Evolutionary conservation across 1,140 invertebrate species (phyloP).

Genomic region (Drosophila arawakana): DNA sequence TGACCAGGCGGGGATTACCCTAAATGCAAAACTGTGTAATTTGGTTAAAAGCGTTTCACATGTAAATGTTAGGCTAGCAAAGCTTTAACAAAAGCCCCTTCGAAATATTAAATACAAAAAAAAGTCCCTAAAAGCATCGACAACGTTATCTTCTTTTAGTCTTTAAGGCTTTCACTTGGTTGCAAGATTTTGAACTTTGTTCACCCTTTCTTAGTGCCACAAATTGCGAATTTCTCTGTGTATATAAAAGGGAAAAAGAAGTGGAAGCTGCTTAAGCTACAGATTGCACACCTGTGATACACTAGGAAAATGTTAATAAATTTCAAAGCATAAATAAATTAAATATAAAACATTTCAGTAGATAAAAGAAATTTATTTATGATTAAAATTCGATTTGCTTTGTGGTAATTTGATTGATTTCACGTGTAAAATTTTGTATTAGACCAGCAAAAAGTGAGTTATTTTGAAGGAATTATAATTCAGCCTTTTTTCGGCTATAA

Average conservation of each 20-base stretch:
- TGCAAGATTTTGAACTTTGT: slow-evolving; percentile 8
- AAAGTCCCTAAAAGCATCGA: neutral
- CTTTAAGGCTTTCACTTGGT: slow-evolving; percentile 12
- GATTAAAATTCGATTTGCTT: too few species aligned
- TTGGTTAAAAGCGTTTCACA: slow-evolving; percentile 62
- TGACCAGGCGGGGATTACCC: slow-evolving; percentile 67
- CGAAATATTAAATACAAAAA: too few species aligned
- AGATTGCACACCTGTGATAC: slow-evolving; percentile 26
- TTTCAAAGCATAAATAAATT: neutral
- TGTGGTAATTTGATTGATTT: too few species aligned
- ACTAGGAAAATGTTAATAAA: neutral
- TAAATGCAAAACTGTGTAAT: slow-evolving; percentile 74
- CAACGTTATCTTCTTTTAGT: neutral
- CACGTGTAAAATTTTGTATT: too few species aligned
- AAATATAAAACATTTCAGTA: too few species aligned
- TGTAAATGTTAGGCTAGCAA: slow-evolving; percentile 8
- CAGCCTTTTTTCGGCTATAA: too few species aligned
- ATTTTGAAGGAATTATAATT: too few species aligned
- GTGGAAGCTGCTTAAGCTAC: slow-evolving; percentile 4
- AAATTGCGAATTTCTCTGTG: slow-evolving; percentile 4
- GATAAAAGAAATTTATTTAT: too few species aligned
- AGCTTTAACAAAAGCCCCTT: slow-evolving; percentile 14
- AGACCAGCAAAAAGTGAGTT: too few species aligned
- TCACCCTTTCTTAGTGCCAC: slow-evolving; percentile 9
- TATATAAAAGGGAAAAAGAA: neutral